Conservation (phyloP, 92 coral and sea anemone species). For the Umimayanthus chanpuru region DNA sequence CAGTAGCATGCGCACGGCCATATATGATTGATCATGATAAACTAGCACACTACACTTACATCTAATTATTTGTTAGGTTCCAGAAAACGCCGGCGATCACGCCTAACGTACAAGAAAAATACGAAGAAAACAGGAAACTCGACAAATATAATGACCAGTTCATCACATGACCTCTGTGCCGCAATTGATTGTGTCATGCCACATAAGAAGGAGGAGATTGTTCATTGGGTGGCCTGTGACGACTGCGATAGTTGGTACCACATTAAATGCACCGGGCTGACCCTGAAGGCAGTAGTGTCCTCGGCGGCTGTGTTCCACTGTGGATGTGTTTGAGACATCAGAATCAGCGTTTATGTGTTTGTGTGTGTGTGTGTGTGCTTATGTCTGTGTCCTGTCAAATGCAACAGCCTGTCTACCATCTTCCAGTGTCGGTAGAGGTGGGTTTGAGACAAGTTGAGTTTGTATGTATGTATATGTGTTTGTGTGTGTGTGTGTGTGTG, state of each 20-base stretch:
- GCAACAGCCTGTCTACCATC: too few species aligned
- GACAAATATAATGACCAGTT: not conserved
- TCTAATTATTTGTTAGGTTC: not conserved
- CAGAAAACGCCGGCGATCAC: conserved; percentile 44
- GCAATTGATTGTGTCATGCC: conserved; percentile 79
- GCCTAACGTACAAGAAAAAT: conserved; percentile 10
- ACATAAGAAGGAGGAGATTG: conserved; percentile 62
- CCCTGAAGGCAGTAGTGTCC: conserved; percentile 64
- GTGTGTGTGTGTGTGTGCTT: too few species aligned
- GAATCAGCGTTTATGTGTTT: not conserved
- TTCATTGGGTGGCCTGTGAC: conserved; percentile 93
- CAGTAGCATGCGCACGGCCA: too few species aligned
- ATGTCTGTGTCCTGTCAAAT: too few species aligned
- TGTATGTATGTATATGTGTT: too few species aligned
- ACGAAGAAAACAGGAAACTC: conserved; percentile 3
- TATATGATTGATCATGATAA: too few species aligned
- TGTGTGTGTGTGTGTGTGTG: too few species aligned
- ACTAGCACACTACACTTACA: not conserved
- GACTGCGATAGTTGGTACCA: conserved; percentile 93
- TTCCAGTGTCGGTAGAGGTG: conserved; percentile 44
- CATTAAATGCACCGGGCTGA: conserved; percentile 80
- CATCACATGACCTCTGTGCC: conserved; percentile 60
- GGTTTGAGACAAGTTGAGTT: conserved; percentile 7
- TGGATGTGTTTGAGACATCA: conserved; percentile 67
- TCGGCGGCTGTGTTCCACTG: conserved; percentile 80